phyloP scores from a whole-genome alignment of 2,888 invertebrate species.

The Candidula unifasciata region DNA sequence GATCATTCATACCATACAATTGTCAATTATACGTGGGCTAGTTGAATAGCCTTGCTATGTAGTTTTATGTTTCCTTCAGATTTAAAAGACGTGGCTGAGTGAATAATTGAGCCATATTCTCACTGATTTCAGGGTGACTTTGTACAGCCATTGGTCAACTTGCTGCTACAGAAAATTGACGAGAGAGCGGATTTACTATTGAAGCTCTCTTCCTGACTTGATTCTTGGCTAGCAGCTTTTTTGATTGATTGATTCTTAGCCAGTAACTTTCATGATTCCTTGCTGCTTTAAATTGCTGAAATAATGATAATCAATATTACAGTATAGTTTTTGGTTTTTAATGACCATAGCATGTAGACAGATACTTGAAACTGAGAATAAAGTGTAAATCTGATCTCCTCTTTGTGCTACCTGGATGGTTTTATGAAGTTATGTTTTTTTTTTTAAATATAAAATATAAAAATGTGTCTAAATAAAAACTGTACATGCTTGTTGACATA shows the following conservation, averaged over 20 bases:
- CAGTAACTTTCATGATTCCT: no score
- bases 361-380: not conserved
- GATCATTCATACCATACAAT: not conserved
- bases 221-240: not conserved
- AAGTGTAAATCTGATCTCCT: not conserved
- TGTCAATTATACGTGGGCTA: no score
- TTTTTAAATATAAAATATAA: not conserved
- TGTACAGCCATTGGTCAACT: conserved; percentile 70
- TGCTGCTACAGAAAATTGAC: conserved; percentile 74
- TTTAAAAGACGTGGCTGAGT: not conserved
- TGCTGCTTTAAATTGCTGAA: no score
- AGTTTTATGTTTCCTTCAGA: no score
- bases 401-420: not conserved
- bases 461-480: not conserved
- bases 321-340: no score
- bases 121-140: conserved; percentile 69
- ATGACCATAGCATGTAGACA: no score
- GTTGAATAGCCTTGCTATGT: no score
- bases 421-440: not conserved
- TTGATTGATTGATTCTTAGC: not conserved
- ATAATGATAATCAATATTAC: no score
- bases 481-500: not conserved
- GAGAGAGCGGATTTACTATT: conserved; percentile 66
- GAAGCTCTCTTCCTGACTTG: conserved; percentile 34
- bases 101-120: no score